These are phyloP conservation scores for Ooceraea biroi DNA, from an alignment of 1,140 invertebrate species.

Conservation along the genomic window DNA sequence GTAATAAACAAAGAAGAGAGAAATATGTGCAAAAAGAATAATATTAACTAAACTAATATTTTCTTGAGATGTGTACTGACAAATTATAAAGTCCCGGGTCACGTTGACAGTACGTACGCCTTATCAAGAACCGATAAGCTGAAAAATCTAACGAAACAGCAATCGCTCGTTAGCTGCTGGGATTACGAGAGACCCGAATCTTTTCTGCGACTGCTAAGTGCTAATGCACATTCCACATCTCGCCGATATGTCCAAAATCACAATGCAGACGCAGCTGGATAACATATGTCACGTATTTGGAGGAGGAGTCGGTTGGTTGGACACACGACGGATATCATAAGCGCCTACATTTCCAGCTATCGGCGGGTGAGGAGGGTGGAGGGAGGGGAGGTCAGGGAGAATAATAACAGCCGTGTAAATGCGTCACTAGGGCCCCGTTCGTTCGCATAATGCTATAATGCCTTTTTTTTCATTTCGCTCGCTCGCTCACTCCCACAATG, in stretches of 20 bases:
- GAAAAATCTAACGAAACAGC: background rate
- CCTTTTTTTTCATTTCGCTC: constrained; percentile 72
- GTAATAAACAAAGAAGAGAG: background rate
- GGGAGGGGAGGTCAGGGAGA: constrained; percentile 39
- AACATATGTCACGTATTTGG: constrained; percentile 61
- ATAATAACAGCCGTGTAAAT: constrained; percentile 79
- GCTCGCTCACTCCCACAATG: constrained; percentile 78
- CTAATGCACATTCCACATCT: background rate
- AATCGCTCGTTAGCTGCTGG: background rate
- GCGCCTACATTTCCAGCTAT: constrained; percentile 68
- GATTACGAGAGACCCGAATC: background rate
- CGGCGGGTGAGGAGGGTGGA: constrained; percentile 10
- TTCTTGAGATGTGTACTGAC: too few relatives aligned
- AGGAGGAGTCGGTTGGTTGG: constrained; percentile 36
- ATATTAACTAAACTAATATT: background rate
- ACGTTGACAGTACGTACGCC: background rate
- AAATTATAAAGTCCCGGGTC: too few relatives aligned
- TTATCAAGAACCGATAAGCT: background rate
- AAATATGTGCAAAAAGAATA: background rate
- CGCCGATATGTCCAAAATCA: constrained; percentile 8
- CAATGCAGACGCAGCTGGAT: constrained; percentile 1
- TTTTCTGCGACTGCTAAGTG: background rate
- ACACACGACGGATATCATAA: constrained; percentile 64
- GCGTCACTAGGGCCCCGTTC: constrained; percentile 75
- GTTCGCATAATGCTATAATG: constrained; percentile 77